phyloP scores from a whole-genome alignment of 2,797 vertebrate species.

The Acanthurus lineatus region DNA sequence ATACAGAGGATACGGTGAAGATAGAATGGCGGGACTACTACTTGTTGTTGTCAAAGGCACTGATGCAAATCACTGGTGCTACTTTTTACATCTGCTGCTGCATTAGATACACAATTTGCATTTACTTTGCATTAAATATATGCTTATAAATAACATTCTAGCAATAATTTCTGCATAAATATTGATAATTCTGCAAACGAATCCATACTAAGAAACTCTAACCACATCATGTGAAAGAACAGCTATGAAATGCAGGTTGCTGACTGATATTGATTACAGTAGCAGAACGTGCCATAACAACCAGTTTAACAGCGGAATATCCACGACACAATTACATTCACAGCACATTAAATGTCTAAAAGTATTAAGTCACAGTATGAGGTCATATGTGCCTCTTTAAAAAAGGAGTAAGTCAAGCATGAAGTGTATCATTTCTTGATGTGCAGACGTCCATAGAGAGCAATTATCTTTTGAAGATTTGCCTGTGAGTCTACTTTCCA shows the following conservation, averaged over 20 bases:
- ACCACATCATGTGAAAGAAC: too few relatives aligned
- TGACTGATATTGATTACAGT: background rate
- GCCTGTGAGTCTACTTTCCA: background rate
- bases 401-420: constrained; percentile 8
- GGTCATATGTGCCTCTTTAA: constrained; percentile 25
- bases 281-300: background rate
- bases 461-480: constrained; percentile 17
- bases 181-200: too few relatives aligned
- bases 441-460: background rate
- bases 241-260: background rate
- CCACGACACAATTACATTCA: background rate
- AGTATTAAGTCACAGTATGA: background rate
- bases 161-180: background rate
- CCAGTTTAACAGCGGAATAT: constrained; percentile 1
- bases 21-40: background rate
- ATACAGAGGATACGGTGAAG: background rate
- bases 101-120: background rate
- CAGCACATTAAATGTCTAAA: constrained; percentile 1
- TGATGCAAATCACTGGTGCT: background rate
- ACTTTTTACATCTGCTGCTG: background rate
- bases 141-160: background rate
- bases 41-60: background rate
- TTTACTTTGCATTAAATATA: background rate
- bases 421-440: constrained; percentile 13
- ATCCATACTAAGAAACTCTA: too few relatives aligned